Evolutionary conservation across 2,113 vertebrate genomes (phyloP).

Genomic region (Grammomys surdaster): DNA sequence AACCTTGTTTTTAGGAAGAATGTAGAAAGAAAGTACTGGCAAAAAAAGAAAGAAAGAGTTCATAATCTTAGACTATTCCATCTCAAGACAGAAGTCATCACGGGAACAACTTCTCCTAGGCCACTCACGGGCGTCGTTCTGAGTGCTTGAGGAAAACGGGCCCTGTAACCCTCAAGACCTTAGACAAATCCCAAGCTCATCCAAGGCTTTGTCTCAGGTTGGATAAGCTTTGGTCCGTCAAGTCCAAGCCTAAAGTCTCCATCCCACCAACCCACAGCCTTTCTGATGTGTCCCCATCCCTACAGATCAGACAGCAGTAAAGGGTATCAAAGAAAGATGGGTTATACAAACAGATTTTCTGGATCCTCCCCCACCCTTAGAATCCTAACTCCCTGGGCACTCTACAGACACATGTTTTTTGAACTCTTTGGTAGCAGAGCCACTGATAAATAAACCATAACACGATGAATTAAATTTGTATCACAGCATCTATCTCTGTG

Average conservation of each 20-base stretch:
- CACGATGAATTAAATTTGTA: conserved; percentile 69
- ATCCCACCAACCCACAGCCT: not conserved
- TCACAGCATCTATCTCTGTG: conserved; percentile 66
- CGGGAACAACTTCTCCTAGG: not conserved
- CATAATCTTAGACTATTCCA: conserved; percentile 39
- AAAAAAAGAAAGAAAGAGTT: conserved; percentile 39
- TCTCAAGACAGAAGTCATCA: conserved; percentile 45
- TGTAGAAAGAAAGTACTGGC: conserved; percentile 26
- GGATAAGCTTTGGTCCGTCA: not conserved
- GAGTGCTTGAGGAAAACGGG: not conserved
- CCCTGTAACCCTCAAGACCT: not conserved
- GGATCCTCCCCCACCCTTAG: conserved; percentile 6
- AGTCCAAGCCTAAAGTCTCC: not conserved
- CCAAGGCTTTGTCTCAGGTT: not conserved
- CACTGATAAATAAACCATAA: conserved; percentile 72
- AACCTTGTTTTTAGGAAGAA: not conserved
- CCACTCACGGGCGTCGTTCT: conserved; percentile 10
- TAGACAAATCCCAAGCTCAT: not conserved
- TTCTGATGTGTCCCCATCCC: not conserved
- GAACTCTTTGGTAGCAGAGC: conserved; percentile 62
- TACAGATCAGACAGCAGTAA: not conserved
- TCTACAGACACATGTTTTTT: conserved; percentile 44
- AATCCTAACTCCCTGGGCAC: conserved; percentile 39
- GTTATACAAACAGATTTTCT: not conserved
- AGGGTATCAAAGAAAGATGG: not conserved